Conservation (phyloP, 35 echinoderm and acorn worm species). For the Strongylocentrotus purpuratus region DNA sequence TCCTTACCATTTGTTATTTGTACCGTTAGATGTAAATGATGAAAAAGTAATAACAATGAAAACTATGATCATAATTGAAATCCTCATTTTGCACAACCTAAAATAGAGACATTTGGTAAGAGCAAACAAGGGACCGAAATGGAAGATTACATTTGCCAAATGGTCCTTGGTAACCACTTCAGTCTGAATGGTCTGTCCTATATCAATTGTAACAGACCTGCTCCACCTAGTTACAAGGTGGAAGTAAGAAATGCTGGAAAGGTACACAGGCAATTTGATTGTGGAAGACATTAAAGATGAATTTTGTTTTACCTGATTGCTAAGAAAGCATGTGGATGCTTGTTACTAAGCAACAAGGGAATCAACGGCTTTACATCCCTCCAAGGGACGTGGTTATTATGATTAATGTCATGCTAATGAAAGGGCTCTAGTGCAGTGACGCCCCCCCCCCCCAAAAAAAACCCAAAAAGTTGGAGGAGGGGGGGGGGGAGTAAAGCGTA, state of each 20-base stretch:
- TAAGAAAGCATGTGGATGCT: no score
- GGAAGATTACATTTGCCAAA: slow-evolving; percentile 89
- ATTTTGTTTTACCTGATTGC: no score
- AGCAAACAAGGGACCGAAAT: slow-evolving; percentile 61
- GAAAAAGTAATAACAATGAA: neutral
- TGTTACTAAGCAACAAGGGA: no score
- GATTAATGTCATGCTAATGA: neutral
- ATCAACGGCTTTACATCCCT: no score
- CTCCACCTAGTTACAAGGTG: slow-evolving; percentile 65
- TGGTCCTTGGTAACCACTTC: slow-evolving; percentile 70
- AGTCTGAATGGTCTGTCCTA: slow-evolving; percentile 49
- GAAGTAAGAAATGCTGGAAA: slow-evolving; percentile 86
- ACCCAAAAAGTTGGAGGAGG: no score
- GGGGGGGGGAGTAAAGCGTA: no score
- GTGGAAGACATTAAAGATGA: no score
- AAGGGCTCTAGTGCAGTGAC: no score
- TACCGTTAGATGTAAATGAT: neutral
- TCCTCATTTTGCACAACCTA: slow-evolving; percentile 59
- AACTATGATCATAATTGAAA: neutral
- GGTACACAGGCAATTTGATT: slow-evolving; percentile 73
- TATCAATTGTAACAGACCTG: slow-evolving; percentile 59
- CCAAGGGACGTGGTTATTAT: neutral
- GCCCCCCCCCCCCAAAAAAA: no score
- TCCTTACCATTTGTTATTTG: no score
- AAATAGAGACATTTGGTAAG: slow-evolving; percentile 71